Evolutionary conservation across 2,888 invertebrate species (phyloP).

Genomic region (Orchesellides sinensis): DNA sequence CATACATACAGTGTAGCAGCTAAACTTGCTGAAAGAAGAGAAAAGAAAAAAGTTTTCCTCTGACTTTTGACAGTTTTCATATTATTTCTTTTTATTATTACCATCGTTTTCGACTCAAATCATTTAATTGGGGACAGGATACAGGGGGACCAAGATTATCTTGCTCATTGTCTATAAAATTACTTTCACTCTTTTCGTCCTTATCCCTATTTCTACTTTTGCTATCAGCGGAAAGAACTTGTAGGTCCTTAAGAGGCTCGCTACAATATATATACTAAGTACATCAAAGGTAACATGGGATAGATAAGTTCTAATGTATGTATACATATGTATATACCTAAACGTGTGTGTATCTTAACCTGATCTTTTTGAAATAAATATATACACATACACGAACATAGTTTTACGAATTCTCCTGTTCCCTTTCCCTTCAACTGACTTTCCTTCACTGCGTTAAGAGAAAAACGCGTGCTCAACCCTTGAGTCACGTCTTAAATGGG

Average conservation of each 20-base stretch:
- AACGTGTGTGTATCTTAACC: no score
- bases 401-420: no score
- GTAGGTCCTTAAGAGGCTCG: no score
- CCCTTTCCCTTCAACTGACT: no score
- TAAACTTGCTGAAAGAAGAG: not conserved
- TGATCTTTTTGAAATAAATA: no score
- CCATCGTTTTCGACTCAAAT: constrained; percentile 63
- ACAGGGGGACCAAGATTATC: constrained; percentile 56
- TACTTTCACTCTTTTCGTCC: constrained; percentile 39
- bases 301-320: no score
- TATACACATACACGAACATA: not conserved
- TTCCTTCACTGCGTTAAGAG: not conserved
- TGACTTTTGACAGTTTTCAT: constrained; percentile 68
- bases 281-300: no score
- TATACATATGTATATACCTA: not conserved
- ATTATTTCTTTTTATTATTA: constrained; percentile 59
- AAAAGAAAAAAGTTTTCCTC: constrained; percentile 53
- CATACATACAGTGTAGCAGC: not conserved
- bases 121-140: constrained; percentile 57
- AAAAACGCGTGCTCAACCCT: constrained; percentile 62
- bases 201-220: not conserved
- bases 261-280: no score
- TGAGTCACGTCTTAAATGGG: constrained; percentile 65
- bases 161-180: constrained; percentile 64
- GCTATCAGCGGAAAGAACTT: no score